Evolutionary conservation across 2,113 vertebrate species (phyloP), one percentile per base, ranked within the genome.

Genomic region (Sebastes fasciatus): DNA sequence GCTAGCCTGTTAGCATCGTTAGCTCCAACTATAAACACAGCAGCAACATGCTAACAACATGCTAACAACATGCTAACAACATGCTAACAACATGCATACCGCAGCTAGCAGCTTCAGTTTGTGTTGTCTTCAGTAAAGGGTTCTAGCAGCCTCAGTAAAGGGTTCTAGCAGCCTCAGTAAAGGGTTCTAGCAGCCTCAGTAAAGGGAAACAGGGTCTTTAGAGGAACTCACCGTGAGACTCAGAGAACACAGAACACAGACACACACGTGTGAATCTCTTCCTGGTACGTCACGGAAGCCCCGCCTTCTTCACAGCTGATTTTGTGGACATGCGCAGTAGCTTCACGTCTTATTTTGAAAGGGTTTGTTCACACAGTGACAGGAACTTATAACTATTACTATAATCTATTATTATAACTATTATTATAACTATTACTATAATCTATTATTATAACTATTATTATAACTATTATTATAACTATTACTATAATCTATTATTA

Each of bases 241-340:
- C 40, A 62, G 7, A 60, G 40, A 19, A 62, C 14, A 62, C 26
- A n/a, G 5, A n/a, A n/a, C 19, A 6, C 23, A 8, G 2, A 23
- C n/a, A 43, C 54, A 40, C 88, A 19, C 84, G 80, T 77, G 77
- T 42, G 2, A 9, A 71, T 14, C 57, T 3, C 58, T 94, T 94
- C 93, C 93, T 45, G 45, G 0, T 79, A 48, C 86, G 86, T 90
- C 82, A 87, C 60, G 1, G 13, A 68, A 61, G 76, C 75, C 55
- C 76, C 89, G 83, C 88, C 92, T 42, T 57, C 46, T 49, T 7
- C 8, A 19, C 60, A n/a, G 80, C 58, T 69, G 60, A 8, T 5
- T 17, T 1, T 6, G 3, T 58, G 63, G 8, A 45, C 90, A 89
- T 89, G 90, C 90, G 92, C 90, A 86, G 65, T 66, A 61, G 19